phyloP scores from a whole-genome alignment of 1,140 invertebrate genomes.

The Armadillidium nasatum region DNA sequence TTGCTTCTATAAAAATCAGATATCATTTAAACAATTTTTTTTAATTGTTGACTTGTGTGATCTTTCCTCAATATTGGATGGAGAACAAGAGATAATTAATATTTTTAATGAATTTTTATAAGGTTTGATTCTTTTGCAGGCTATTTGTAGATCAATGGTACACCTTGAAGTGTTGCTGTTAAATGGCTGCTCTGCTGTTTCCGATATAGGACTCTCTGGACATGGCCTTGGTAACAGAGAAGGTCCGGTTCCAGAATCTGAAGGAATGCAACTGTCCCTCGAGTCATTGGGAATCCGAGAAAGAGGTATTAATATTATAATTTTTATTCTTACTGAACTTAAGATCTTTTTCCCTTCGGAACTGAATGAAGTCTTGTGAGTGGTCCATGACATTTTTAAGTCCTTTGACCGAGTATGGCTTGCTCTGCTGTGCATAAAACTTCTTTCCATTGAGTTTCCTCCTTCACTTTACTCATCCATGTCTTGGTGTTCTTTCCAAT shows the following conservation, averaged over 20 bases:
- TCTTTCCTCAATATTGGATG: too few species aligned
- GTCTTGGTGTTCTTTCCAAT: too few species aligned
- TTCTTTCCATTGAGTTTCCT: too few species aligned
- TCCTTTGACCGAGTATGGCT: too few species aligned
- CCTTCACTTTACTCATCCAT: too few species aligned
- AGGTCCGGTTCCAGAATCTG: slow-evolving; percentile 36
- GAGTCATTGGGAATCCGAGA: slow-evolving; percentile 40
- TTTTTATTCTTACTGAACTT: slow-evolving; percentile 47
- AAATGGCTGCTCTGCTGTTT: slow-evolving; percentile 61
- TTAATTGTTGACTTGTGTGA: too few species aligned
- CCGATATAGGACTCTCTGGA: slow-evolving; percentile 62
- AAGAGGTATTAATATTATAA: slow-evolving; percentile 44
- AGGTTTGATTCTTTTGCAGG: slow-evolving; percentile 12
- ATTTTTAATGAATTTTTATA: background rate
- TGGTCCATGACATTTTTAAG: too few species aligned
- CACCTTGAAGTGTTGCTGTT: slow-evolving; percentile 59
- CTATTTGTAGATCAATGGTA: slow-evolving; percentile 57
- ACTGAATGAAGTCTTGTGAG: too few species aligned
- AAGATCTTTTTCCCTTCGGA: too few species aligned
- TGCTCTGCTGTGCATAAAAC: too few species aligned
- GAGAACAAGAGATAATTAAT: background rate
- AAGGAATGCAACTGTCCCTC: slow-evolving; percentile 25
- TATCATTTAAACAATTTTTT: too few species aligned
- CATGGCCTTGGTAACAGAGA: slow-evolving; percentile 50
- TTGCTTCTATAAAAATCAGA: too few species aligned